A percentile compares a stretch with the other conserved stretches of the same genome.
These are phyloP conservation scores for Caenorhabditis sulstoni DNA, from an alignment of 2,888 invertebrate species.

Conservation along the genomic window DNA sequence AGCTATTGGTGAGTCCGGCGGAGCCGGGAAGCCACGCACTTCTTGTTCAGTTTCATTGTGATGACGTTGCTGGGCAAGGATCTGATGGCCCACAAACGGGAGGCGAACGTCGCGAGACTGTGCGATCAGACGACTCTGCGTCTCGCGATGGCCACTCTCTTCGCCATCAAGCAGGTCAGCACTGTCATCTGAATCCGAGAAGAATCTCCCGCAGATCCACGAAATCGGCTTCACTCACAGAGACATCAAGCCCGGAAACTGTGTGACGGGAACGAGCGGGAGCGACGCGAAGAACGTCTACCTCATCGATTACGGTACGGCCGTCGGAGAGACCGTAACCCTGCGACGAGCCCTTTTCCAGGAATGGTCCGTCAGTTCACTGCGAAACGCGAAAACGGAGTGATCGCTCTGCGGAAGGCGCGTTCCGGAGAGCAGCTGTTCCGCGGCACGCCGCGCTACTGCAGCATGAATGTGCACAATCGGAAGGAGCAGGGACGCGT, in stretches of 20 bases:
- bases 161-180: constrained; percentile 64
- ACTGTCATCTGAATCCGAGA: no score
- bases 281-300: constrained; percentile 61
- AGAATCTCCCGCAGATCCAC: constrained; percentile 64
- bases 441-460: constrained; percentile 69
- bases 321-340: no score
- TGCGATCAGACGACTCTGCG: constrained; percentile 68
- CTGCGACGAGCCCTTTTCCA: no score
- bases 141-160: constrained; percentile 65
- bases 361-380: constrained; percentile 70
- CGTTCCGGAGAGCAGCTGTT: constrained; percentile 65
- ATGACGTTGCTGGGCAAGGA: constrained; percentile 68
- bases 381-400: constrained; percentile 45
- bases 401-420: constrained; percentile 47
- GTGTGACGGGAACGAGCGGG: constrained; percentile 63
- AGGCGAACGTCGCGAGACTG: constrained; percentile 35
- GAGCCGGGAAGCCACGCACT: no score
- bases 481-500: constrained; percentile 66
- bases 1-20: constrained; percentile 52
- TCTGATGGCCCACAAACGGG: constrained; percentile 65
- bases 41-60: constrained; percentile 69
- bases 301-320: constrained; percentile 68
- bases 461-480: constrained; percentile 63
- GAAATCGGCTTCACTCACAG: constrained; percentile 69
- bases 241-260: constrained; percentile 74